Evolutionary conservation across 2,797 vertebrate species (phyloP), one percentile per base, ranked within the genome.

Genomic region (Betta splendens): DNA sequence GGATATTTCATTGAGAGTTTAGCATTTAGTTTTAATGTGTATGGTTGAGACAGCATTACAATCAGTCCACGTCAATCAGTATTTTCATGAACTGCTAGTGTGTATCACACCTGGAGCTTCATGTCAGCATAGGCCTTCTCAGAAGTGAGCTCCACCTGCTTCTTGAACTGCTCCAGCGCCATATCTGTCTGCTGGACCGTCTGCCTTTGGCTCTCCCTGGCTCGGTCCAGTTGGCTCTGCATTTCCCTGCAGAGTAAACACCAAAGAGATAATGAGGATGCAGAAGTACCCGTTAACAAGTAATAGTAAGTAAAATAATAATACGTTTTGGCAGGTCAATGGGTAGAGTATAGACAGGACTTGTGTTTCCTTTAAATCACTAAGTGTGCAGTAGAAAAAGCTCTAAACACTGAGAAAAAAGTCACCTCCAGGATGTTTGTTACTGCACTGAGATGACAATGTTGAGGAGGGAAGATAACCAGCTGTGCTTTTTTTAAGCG

Each of bases 91-190:
- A 35, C 33, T 35, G 15, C 7, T 33, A 31, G 33, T 42, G 17
- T 40, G 35, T 11, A 3, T 47, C 53, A 60, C 42, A 98, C 97
- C 95, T 98, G 95, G 73, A 94, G 90, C 86, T 95, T 97, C 94
- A 97, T 96, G 79, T 97, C 93, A 9, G 93, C 83, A 3, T 94
- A 96, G 80, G 94, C 89, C 89, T 95, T 95, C 85, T 96, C 94
- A 4, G 95, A 94, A 88, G 93, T 97, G 84, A 94, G 89, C 89
- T 98, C 94, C 87, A 95, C 94, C 89, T 97, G 94, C 78, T 92
- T 94, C 92, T 94, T 97, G 86, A 98, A 95, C 85, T 95, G 94
- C 83, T 97, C 94, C 91, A 98, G 89, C 25, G 94, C 93, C 29
- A 84, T 85, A 53, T 97, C 95, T 23, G 96, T 94, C 91, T 97